A percentile compares a stretch with the other conserved stretches of the same genome.
Conservation (phyloP, 2,113 vertebrate genomes). For the Globicephala melas region DNA sequence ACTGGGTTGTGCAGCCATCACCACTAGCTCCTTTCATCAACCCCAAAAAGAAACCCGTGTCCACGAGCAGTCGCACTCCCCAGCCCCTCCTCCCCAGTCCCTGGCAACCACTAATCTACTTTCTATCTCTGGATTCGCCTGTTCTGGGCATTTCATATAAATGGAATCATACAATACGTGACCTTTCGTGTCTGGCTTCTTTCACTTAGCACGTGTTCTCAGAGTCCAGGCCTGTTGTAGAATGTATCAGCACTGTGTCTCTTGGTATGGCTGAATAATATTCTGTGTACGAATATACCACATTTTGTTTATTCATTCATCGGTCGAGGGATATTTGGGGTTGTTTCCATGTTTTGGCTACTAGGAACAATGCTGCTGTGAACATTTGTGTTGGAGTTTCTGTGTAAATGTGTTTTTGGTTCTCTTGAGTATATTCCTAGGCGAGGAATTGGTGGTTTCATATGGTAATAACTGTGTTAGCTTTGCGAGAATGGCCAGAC, state of each 20-base stretch:
- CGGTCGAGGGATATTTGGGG: background rate
- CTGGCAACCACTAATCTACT: background rate
- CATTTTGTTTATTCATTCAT: background rate
- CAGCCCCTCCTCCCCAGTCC: background rate
- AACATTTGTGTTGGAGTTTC: background rate
- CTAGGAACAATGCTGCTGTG: background rate
- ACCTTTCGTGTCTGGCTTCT: background rate
- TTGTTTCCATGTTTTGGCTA: background rate
- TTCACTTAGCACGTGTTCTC: background rate
- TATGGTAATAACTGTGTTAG: background rate
- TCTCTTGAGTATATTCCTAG: background rate
- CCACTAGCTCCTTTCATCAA: background rate
- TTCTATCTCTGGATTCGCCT: background rate
- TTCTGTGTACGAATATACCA: background rate
- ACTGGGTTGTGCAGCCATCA: background rate
- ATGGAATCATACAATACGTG: background rate
- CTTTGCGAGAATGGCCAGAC: background rate
- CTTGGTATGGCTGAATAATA: background rate
- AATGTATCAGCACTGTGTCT: background rate
- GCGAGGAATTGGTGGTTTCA: background rate
- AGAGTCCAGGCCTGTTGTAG: background rate
- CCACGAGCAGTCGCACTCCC: background rate
- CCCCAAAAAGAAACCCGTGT: background rate
- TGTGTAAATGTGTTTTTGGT: background rate
- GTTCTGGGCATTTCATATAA: background rate